Conservation (phyloP, 2,113 vertebrate species). For the Oceanodroma tethys region DNA sequence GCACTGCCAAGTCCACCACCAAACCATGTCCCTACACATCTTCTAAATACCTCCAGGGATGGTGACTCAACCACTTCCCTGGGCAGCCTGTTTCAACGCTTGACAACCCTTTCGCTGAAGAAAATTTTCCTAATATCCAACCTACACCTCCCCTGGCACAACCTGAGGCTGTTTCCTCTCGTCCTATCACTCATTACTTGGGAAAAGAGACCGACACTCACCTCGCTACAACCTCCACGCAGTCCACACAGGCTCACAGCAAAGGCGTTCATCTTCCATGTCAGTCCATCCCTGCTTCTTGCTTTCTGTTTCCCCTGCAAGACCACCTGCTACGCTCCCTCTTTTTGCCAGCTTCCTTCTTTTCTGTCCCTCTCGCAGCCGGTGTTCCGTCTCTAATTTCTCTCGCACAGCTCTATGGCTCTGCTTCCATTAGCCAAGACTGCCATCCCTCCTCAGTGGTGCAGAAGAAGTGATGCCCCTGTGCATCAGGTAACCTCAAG, state of each 20-base stretch:
- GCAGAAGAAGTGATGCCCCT: not conserved
- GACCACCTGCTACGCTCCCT: accelerated
- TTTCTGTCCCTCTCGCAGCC: not conserved
- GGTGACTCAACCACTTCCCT: too few species aligned
- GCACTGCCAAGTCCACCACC: too few species aligned
- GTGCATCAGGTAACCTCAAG: not conserved
- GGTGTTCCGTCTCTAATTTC: not conserved
- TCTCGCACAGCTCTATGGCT: not conserved
- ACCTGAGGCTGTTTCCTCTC: too few species aligned
- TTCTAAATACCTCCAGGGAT: too few species aligned
- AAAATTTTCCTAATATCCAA: too few species aligned
- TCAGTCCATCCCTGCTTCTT: not conserved
- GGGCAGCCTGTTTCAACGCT: too few species aligned
- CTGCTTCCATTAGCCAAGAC: not conserved
- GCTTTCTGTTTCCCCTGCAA: not conserved
- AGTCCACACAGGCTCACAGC: not conserved
- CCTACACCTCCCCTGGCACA: too few species aligned
- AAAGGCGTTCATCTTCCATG: accelerated
- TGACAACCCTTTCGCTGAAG: too few species aligned
- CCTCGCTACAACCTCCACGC: not conserved
- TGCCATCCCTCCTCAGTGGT: not conserved
- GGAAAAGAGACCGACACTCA: not conserved
- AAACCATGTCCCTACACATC: too few species aligned
- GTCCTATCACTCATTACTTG: too few species aligned
- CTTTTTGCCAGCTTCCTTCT: not conserved